Percentiles rank a stretch among this genome's conserved stretches.
Evolutionary conservation across 2,797 vertebrate species (phyloP).

Genomic region (Hozukius guyotensis): DNA sequence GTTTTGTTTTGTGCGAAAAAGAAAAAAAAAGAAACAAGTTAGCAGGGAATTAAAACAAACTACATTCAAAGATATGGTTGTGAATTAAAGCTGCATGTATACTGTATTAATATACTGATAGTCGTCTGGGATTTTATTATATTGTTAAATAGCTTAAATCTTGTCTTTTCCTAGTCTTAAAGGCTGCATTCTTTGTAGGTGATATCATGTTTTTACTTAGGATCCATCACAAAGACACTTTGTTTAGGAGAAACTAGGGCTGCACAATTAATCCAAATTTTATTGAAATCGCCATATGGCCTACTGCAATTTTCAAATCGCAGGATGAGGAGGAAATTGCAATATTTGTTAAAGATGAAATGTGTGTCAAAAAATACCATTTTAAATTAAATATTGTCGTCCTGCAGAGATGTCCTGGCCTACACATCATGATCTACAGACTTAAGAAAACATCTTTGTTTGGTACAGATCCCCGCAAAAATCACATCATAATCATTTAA

Average conservation of each 20-base stretch:
- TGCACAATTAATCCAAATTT: no score
- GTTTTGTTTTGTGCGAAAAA: not conserved
- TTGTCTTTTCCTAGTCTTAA: not conserved
- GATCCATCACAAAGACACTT: not conserved
- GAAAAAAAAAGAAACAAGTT: not conserved
- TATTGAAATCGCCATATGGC: fast-evolving
- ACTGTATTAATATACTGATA: not conserved
- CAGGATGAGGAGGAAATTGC: no score
- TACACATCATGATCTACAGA: no score
- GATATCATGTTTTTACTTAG: not conserved
- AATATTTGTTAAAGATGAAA: no score
- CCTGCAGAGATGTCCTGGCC: no score
- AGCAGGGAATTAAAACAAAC: not conserved
- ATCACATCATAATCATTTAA: no score
- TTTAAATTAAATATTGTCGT: no score
- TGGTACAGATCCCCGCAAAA: no score
- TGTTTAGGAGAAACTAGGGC: not conserved
- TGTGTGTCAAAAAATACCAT: no score
- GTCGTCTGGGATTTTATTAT: not conserved
- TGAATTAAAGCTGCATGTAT: not conserved
- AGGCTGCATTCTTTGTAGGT: not conserved
- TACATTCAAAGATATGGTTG: not conserved
- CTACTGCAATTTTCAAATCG: no score
- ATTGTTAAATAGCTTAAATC: not conserved
- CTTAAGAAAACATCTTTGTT: no score